Base-by-base conservation (phyloP, 1,140 invertebrate genomes). In the Pseudomyrmex concolor region DNA sequence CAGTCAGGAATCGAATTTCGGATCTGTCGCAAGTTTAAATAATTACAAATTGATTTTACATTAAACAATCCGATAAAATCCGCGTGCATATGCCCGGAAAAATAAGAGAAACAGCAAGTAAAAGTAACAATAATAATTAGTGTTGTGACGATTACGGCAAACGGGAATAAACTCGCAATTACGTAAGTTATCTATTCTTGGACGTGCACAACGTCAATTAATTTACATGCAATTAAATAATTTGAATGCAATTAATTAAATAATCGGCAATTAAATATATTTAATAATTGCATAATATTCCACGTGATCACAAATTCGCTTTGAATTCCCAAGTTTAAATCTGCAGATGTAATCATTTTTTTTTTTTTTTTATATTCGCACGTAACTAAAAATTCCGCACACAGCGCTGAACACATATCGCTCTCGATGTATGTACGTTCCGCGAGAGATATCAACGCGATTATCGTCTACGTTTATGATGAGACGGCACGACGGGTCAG, bases 401-500 rank as follows among this genome's bases (percentile, higher is more conserved):
- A 34, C 2, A 25, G 25, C 25, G 25, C 25, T 25, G 3, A 25
- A 25, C 3, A 25, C 2, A 25, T 7, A 34, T 7, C 34, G 4
- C 12, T 25, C 12, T 34, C 54, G 54, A 50, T 34, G 62, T 19
- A 60, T 25, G 19, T 17, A 63, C 22, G 43, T 48, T 68, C 34
- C 19, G 9, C 13, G 43, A 60, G 17, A 25, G 54, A 12, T 34
- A 63, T 51, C 50, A 55, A 55, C 15, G 43, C 15, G 48, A 77
- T 87, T 78, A 73, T 57, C 4, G 67, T 78, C 4, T 51, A 67
- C 25, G 25, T 76, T 45, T 67, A 19, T 12, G 55, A 34, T 1
- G 34, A 66, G 50, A 13, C 34, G 71, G n/a, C 48, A 71, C 13
- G 70, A 55, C 60, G 50, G 84, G 86, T 89, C 86, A 88, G 19